These are phyloP conservation scores for Xiphophorus hellerii DNA, from an alignment of 2,113 vertebrate genomes.

Conservation along the genomic window DNA sequence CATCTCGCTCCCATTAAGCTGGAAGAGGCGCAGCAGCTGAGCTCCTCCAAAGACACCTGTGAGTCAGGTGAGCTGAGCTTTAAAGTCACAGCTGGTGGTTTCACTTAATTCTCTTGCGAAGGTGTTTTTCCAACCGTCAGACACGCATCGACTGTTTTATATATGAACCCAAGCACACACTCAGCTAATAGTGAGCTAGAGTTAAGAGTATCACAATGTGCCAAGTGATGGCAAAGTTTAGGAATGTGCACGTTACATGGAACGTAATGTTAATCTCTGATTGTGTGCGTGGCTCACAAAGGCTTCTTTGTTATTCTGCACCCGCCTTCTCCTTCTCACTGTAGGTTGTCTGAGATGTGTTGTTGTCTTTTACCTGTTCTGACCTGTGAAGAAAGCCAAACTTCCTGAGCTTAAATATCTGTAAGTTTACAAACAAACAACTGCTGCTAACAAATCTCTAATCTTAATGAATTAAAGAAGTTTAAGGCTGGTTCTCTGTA, in stretches of 20 bases:
- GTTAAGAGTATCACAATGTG: slow-evolving; percentile 34
- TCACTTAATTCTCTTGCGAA: background rate
- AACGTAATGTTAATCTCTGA: slow-evolving; percentile 26
- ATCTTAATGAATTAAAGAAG: background rate
- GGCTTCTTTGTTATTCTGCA: slow-evolving; percentile 32
- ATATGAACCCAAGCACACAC: slow-evolving; percentile 28
- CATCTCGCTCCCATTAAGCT: background rate
- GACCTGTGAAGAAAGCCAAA: slow-evolving; percentile 27
- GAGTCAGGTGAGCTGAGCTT: background rate
- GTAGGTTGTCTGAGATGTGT: background rate
- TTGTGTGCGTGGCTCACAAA: slow-evolving; percentile 35
- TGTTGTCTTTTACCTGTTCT: slow-evolving; percentile 28
- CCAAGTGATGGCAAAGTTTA: slow-evolving; percentile 64
- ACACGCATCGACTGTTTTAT: background rate
- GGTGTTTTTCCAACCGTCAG: slow-evolving; percentile 9
- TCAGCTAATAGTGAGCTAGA: background rate
- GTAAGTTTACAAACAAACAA: background rate
- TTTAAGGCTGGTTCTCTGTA: background rate
- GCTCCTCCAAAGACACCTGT: background rate
- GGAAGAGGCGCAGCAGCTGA: background rate
- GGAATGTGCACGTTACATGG: slow-evolving; percentile 63
- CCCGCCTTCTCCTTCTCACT: background rate
- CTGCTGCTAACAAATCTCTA: background rate
- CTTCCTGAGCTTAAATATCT: background rate
- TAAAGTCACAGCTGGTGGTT: background rate